Evolutionary conservation across 2,797 vertebrate genomes (phyloP), one percentile per base, ranked within the genome.

Genomic region (Coluber constrictor): DNA sequence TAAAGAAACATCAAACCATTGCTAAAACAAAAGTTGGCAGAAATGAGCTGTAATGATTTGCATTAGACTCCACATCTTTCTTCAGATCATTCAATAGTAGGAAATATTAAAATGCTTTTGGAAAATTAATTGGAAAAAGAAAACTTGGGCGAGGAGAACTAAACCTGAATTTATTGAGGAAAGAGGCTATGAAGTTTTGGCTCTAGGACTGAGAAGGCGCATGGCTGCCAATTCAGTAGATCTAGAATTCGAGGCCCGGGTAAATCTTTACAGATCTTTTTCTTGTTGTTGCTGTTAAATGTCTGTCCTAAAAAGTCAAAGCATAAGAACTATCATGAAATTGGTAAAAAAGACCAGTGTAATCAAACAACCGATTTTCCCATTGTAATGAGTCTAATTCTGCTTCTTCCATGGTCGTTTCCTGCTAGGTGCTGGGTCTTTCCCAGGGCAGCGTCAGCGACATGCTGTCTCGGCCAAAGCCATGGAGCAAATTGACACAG

Each of bases 401-500:
- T 3, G 15, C 15, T 1, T 55, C 37, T 7, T 29, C 29, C 32
- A 93, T 94, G 96, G 93, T 96, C 95, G 95, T 96, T 96, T 93
- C 96, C 60, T 96, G 96, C 91, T 97, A 99, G 98, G 98, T 98
- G 90, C 97, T 99, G 96, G 98, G 98, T 94, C 97, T 99, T 94
- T 98, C 98, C 96, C 97, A 99, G 98, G 99, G 98, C 97, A 99
- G 99, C 90, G 98, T 99, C 97, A 98, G 98, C 61, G 99, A 99
- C 97, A 98, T 98, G 97, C 98, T 99, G 93, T 99, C 98, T 95
- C 98, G 98, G 96, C 98, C 98, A 93, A 99, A 99, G 98, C 98
- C 98, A 10, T 99, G 99, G 99, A 99, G 98, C 97, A 99, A 99
- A 97, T 96, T 99, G 97, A 99, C 98, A 95, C 99, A 99, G 98